These are phyloP conservation scores for Heliconius ismenius DNA, from an alignment of 2,888 invertebrate genomes.

Conservation along the genomic window DNA sequence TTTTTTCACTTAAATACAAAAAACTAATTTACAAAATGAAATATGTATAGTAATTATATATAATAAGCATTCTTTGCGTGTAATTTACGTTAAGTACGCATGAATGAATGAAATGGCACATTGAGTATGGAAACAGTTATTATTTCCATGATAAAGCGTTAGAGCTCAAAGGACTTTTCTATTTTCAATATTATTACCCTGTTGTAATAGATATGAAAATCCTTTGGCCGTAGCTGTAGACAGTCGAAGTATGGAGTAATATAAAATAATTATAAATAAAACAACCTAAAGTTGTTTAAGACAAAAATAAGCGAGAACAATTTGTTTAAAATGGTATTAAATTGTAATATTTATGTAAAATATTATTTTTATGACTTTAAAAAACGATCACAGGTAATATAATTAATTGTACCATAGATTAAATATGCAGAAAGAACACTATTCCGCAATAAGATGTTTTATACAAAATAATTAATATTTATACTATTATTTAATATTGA, in stretches of 20 bases:
- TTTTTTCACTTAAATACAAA: slow-evolving; percentile 37
- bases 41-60: slow-evolving; percentile 4
- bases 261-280: background rate
- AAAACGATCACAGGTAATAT: background rate
- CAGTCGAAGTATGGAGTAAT: slow-evolving; percentile 11
- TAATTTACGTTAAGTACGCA: slow-evolving; percentile 39
- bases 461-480: background rate
- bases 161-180: slow-evolving; percentile 31
- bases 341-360: too few species aligned
- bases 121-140: slow-evolving; percentile 21
- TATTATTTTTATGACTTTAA: background rate
- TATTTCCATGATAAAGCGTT: slow-evolving; percentile 3
- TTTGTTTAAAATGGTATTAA: too few species aligned
- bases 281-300: too few species aligned
- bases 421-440: background rate
- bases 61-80: slow-evolving; percentile 13
- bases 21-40: slow-evolving; percentile 27
- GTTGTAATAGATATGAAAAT: slow-evolving; percentile 42
- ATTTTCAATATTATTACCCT: slow-evolving; percentile 42
- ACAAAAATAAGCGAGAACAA: too few species aligned
- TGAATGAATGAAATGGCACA: slow-evolving; percentile 38
- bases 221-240: slow-evolving; percentile 19
- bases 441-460: background rate
- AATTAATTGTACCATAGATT: background rate
- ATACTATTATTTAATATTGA: background rate